These are phyloP conservation scores for Rhinogobius similis DNA, from an alignment of 2,113 vertebrate genomes.

Conservation along the genomic window DNA sequence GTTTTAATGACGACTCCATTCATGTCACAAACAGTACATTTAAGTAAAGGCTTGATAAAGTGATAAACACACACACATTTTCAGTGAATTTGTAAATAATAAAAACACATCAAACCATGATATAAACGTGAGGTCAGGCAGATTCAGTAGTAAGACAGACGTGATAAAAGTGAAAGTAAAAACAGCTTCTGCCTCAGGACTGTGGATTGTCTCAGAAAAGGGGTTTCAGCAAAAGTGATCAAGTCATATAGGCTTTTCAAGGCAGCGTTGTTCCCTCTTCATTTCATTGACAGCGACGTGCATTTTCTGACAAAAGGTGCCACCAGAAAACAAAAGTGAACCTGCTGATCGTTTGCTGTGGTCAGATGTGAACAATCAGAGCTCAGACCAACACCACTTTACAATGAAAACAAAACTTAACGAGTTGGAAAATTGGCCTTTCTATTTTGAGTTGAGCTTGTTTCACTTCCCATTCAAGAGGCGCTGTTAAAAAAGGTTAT, in stretches of 20 bases:
- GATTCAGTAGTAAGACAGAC: background rate
- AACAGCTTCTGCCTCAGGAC: background rate
- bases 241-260: background rate
- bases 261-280: background rate
- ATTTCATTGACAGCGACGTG: background rate
- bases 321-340: background rate
- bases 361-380: no score
- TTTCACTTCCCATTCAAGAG: no score
- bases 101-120: background rate
- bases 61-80: slow-evolving; percentile 3
- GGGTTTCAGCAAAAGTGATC: background rate
- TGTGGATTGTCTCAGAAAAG: background rate
- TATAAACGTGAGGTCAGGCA: slow-evolving; percentile 5
- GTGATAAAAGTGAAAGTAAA: background rate
- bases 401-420: no score
- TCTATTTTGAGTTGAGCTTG: no score
- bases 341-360: no score
- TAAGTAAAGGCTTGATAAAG: slow-evolving; percentile 25
- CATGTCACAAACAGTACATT: slow-evolving; percentile 28
- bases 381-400: no score
- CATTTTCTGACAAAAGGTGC: background rate
- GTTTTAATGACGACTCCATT: slow-evolving; percentile 36
- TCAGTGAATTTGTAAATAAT: slow-evolving; percentile 7
- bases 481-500: no score
- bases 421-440: no score